Percentiles rank a stretch among this genome's conserved stretches.
These are phyloP conservation scores for Axis porcinus DNA, from an alignment of 2,113 vertebrate genomes.

Conservation along the genomic window DNA sequence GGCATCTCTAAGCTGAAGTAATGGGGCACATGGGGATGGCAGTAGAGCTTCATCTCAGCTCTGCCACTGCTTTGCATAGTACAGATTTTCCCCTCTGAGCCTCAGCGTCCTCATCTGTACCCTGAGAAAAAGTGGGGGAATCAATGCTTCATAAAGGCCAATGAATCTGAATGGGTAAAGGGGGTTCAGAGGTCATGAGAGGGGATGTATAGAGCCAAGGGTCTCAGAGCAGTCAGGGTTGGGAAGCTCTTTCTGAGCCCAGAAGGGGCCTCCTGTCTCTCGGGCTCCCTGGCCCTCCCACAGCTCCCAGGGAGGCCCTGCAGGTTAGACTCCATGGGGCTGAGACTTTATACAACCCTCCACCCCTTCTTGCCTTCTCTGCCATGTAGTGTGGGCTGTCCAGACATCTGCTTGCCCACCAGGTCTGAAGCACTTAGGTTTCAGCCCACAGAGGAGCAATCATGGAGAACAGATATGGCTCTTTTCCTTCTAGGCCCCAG, in stretches of 20 bases:
- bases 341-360: background rate
- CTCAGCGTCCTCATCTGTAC: background rate
- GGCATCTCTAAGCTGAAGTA: background rate
- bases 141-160: background rate
- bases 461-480: background rate
- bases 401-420: conserved; percentile 5
- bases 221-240: background rate
- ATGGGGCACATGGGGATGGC: background rate
- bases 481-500: conserved; percentile 34
- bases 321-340: background rate
- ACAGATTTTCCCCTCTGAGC: background rate
- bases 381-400: background rate
- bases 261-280: background rate
- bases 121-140: background rate
- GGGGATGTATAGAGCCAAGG: background rate
- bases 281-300: background rate
- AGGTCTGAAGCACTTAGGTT: background rate
- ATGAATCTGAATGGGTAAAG: background rate
- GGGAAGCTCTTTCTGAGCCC: background rate
- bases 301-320: background rate
- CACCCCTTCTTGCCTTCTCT: background rate
- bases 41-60: background rate
- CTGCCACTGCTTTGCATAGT: background rate
- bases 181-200: background rate
- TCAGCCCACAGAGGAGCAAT: background rate